These are phyloP conservation scores for Sarcophaga subvicina DNA, from an alignment of 2,888 invertebrate genomes.

Conservation along the genomic window DNA sequence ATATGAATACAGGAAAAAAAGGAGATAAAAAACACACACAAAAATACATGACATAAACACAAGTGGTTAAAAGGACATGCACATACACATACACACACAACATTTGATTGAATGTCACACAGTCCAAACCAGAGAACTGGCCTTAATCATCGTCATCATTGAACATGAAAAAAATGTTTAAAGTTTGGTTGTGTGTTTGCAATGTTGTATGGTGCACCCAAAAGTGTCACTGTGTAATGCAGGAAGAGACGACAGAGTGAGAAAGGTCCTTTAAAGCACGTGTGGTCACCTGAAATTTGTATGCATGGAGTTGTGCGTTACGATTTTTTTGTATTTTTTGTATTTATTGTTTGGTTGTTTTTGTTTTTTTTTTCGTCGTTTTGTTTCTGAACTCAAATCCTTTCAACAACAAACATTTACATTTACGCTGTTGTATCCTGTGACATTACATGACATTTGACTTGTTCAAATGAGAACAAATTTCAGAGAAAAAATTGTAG, in stretches of 20 bases:
- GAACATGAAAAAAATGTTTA: conserved; percentile 6
- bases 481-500: conserved; percentile 5
- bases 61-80: conserved; percentile 57
- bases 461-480: conserved; percentile 18
- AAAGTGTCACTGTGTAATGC: conserved; percentile 2
- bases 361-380: background rate
- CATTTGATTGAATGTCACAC: conserved; percentile 60
- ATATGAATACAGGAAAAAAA: background rate
- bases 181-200: conserved; percentile 34
- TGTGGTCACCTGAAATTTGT: conserved; percentile 61
- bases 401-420: conserved; percentile 53
- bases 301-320: conserved; percentile 36
- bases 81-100: background rate
- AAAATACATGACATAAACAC: conserved; percentile 61
- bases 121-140: conserved; percentile 21
- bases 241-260: background rate
- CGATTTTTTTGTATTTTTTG: background rate
- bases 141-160: conserved; percentile 58
- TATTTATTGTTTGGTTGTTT: conserved; percentile 7
- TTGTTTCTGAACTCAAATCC: conserved; percentile 29
- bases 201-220: conserved; percentile 26
- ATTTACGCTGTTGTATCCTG: conserved; percentile 27
- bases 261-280: conserved; percentile 60
- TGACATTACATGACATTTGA: conserved; percentile 43
- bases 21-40: background rate